Conservation (phyloP, 2,797 vertebrate species). For the Cyclura pinguis region DNA sequence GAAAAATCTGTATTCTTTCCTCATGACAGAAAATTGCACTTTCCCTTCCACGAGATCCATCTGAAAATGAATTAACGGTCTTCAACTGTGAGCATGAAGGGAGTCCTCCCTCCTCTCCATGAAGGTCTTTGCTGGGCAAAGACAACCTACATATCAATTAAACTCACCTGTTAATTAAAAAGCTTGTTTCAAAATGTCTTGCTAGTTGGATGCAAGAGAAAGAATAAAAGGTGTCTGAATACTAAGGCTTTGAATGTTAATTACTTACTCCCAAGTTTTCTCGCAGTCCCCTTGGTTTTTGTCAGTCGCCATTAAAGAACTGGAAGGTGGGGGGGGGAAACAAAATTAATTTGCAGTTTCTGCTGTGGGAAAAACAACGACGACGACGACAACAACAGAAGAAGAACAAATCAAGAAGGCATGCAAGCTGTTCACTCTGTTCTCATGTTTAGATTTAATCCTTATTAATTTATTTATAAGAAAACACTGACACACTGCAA, state of each 20-base stretch:
- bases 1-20: constrained; percentile 66
- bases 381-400: neutral
- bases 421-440: constrained; percentile 67
- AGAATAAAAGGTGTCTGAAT: constrained; percentile 80
- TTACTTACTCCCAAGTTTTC: constrained; percentile 77
- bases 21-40: constrained; percentile 63
- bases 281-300: constrained; percentile 72
- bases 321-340: constrained; percentile 16
- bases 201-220: constrained; percentile 79
- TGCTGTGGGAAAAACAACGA: constrained; percentile 53
- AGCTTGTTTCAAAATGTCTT: constrained; percentile 77
- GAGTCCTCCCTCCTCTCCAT: constrained; percentile 57
- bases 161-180: constrained; percentile 84
- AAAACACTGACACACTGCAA: constrained; percentile 57
- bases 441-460: constrained; percentile 72
- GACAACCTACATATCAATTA: constrained; percentile 80
- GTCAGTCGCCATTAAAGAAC: constrained; percentile 71
- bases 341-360: constrained; percentile 71
- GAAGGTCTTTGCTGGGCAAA: constrained; percentile 69
- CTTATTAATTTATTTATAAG: constrained; percentile 69
- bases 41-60: constrained; percentile 49
- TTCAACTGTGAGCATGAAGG: constrained; percentile 59
- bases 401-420: constrained; percentile 55
- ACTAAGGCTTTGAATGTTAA: constrained; percentile 82
- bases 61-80: constrained; percentile 72